Evolutionary conservation across 2,888 invertebrate genomes (phyloP).

Genomic region (Desoria tigrina): DNA sequence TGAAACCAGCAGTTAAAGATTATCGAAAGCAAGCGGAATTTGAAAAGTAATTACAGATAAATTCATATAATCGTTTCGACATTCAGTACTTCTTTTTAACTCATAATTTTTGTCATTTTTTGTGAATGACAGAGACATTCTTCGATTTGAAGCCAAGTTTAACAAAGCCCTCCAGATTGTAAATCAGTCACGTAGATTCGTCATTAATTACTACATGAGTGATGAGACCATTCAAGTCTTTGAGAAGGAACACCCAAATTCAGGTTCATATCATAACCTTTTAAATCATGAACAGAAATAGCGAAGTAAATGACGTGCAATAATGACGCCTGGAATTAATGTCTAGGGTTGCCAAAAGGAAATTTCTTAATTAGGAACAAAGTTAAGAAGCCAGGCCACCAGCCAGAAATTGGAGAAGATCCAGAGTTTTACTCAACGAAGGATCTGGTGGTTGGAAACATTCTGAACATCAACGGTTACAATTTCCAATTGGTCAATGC

Average conservation of each 20-base stretch:
- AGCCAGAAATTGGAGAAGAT: constrained; percentile 69
- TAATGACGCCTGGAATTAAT: too few species aligned
- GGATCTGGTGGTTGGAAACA: constrained; percentile 83
- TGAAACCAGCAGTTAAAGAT: constrained; percentile 70
- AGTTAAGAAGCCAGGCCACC: constrained; percentile 72
- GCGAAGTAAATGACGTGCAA: constrained; percentile 2
- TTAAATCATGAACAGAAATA: neutral
- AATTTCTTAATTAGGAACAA: constrained; percentile 62
- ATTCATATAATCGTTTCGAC: constrained; percentile 16
- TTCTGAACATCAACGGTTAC: constrained; percentile 74
- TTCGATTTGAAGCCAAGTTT: constrained; percentile 77
- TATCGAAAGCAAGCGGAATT: constrained; percentile 78
- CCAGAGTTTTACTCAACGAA: constrained; percentile 74
- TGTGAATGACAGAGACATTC: constrained; percentile 69
- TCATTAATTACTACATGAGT: constrained; percentile 75
- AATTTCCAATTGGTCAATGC: constrained; percentile 76
- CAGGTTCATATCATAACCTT: constrained; percentile 64
- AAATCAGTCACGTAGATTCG: constrained; percentile 67
- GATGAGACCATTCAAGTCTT: constrained; percentile 83
- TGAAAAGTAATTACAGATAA: constrained; percentile 64
- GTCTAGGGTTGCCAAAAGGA: constrained; percentile 58
- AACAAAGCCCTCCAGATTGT: constrained; percentile 62
- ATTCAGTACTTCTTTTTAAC: neutral
- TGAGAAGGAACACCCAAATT: constrained; percentile 73
- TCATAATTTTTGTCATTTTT: neutral